Percentiles rank a stretch among this genome's conserved stretches.
These are phyloP conservation scores for Phocides pigmalion DNA, from an alignment of 1,140 invertebrate genomes.

Conservation along the genomic window DNA sequence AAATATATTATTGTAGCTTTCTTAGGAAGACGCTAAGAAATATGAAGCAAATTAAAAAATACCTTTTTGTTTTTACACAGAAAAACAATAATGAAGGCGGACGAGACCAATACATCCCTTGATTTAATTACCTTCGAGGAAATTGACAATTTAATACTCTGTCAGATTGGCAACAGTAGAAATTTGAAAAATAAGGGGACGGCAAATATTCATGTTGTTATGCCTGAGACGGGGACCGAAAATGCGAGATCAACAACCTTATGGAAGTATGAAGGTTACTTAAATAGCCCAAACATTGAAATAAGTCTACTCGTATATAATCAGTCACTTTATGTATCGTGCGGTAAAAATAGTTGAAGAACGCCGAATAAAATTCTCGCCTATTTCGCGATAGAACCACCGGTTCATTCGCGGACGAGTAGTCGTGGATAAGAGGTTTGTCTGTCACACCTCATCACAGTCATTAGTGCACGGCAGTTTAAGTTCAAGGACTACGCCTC, in stretches of 20 bases:
- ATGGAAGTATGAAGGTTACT: constrained; percentile 25
- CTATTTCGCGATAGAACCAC: constrained; percentile 52
- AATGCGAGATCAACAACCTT: constrained; percentile 51
- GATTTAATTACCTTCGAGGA: constrained; percentile 22
- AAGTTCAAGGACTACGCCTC: constrained; percentile 67
- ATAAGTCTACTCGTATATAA: constrained; percentile 38
- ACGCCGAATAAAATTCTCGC: constrained; percentile 63
- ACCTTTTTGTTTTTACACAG: neutral
- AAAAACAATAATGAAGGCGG: constrained; percentile 5
- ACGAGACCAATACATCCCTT: constrained; percentile 5
- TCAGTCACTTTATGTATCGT: constrained; percentile 48
- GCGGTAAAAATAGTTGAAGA: constrained; percentile 63
- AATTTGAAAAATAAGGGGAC: constrained; percentile 16
- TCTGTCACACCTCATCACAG: constrained; percentile 50
- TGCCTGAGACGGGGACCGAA: constrained; percentile 29
- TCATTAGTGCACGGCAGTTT: constrained; percentile 55
- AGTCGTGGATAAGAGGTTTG: constrained; percentile 55
- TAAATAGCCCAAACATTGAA: constrained; percentile 34
- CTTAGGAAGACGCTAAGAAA: too few relatives aligned
- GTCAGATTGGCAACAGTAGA: constrained; percentile 17
- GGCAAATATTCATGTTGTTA: constrained; percentile 21
- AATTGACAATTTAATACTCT: constrained; percentile 16
- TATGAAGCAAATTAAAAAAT: too few relatives aligned
- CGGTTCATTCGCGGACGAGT: constrained; percentile 66
- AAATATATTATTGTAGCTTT: too few relatives aligned